Evolutionary conservation across 2,797 vertebrate species (phyloP), one percentile per base, ranked within the genome.

Genomic region (Rhyacichthys aspro): DNA sequence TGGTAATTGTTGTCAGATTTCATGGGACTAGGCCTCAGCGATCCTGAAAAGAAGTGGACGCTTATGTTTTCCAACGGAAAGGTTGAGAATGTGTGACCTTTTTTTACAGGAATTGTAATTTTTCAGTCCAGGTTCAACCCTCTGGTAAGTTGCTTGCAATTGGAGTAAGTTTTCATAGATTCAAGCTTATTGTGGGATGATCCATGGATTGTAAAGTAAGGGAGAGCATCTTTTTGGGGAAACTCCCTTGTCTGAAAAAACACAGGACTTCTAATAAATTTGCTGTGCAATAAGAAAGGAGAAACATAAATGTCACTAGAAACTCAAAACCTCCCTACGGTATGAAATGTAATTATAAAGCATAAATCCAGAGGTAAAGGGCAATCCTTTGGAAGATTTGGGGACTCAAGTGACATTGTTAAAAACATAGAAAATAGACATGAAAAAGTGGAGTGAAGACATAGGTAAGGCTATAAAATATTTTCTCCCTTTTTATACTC

Each of bases 1-100:
- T 41, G 36, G 74, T 89, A 89, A 90, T 91, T 88, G 68, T 72
- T 88, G 86, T 89, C 89, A 91, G 86, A 88, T 78, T 84, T 87
- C 48, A 55, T 81, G 60, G 66, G 63, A 82, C 68, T 53, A 74
- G 67, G 82, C 72, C 75, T 74, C 72, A 52, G 70, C 61, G 59
- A 86, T 88, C 82, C 73, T 63, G 62, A 48, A 70, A 87, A 90
- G 86, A 82, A 87, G 86, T 81, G 78, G 78, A 74, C 84, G 79
- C 71, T 73, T 73, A 64, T 81, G 67, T 75, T 82, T 71, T 83
- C 78, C 88, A 78, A 38, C 11, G 86, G 87, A 83, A 70, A 19
- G 12, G 69, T 85, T 55, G 68, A 70, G 88, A 88, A 86, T 85
- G 78, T 78, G 76, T 70, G 78, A 87, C 81, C 78, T 81, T 86